Percentiles rank a stretch among this genome's conserved stretches.
phyloP scores from a whole-genome alignment of 2,797 vertebrate genomes.

The Novumbra hubbsi region DNA sequence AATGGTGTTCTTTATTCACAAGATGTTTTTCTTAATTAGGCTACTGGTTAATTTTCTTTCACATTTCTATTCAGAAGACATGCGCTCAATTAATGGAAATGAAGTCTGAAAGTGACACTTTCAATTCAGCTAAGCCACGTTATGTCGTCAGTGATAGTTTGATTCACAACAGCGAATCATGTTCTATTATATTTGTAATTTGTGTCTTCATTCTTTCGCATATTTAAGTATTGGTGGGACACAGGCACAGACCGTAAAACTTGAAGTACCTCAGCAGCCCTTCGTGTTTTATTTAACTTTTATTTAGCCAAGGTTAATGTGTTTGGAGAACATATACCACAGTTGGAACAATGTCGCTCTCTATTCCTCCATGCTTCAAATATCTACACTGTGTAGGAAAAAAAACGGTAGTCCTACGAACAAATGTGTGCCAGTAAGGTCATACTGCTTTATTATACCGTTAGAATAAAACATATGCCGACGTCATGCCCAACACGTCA shows the following conservation, averaged over 20 bases:
- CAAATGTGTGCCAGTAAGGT: not conserved
- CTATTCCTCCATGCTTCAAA: not conserved
- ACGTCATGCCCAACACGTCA: conserved; percentile 45
- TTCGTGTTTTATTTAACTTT: too few species aligned
- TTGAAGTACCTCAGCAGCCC: not conserved
- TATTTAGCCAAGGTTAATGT: too few species aligned
- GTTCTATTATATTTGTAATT: not conserved
- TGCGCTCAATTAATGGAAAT: conserved; percentile 1
- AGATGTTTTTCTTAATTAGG: not conserved
- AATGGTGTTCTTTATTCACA: not conserved
- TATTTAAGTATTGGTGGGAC: not conserved
- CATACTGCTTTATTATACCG: conserved; percentile 12
- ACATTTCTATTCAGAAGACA: not conserved
- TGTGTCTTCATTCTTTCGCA: not conserved
- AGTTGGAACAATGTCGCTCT: not conserved
- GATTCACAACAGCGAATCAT: not conserved
- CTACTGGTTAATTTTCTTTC: not conserved
- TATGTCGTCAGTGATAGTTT: not conserved
- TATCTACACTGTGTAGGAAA: not conserved
- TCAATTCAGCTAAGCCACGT: not conserved
- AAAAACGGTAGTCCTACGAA: not conserved
- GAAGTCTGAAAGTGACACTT: too few species aligned
- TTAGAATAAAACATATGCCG: conserved; percentile 26
- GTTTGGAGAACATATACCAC: not conserved
- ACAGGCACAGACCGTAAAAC: not conserved